phyloP scores from a whole-genome alignment of 2,113 vertebrate genomes.

The Chamaetylas fuelleborni region DNA sequence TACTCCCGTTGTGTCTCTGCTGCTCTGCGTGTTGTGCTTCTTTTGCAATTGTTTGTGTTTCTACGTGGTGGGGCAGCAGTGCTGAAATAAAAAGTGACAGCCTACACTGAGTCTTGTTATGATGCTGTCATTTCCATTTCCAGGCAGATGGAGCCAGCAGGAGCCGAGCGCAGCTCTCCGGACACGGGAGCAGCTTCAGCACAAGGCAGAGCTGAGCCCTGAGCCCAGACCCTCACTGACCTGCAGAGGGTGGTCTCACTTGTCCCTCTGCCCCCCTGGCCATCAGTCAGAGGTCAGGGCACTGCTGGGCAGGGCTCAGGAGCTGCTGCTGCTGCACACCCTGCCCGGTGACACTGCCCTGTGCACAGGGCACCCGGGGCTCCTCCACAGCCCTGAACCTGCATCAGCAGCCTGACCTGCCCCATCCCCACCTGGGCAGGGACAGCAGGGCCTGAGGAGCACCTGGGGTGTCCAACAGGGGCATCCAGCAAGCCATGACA shows the following conservation, averaged over 20 bases:
- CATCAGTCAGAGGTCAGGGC: not conserved
- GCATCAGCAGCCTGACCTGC: not conserved
- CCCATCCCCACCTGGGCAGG: rapidly evolving
- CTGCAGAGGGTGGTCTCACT: not conserved
- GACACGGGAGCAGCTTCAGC: not conserved
- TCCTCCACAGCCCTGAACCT: not conserved
- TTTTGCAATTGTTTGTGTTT: not conserved
- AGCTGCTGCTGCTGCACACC: not conserved
- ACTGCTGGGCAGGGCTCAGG: not conserved
- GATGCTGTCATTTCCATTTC: not conserved
- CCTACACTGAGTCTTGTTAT: not conserved
- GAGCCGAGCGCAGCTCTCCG: not conserved
- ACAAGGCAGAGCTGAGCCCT: not conserved
- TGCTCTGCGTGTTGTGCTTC: not conserved
- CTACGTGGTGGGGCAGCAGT: not conserved
- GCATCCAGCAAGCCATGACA: not conserved
- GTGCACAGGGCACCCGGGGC: not conserved
- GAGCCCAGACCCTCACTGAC: rapidly evolving
- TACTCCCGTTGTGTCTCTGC: rapidly evolving
- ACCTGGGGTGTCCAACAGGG: rapidly evolving
- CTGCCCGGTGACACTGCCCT: not conserved
- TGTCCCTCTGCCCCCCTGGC: not conserved
- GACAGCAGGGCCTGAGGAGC: not conserved
- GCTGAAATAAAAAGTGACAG: slow-evolving; percentile 41
- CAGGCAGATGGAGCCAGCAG: slow-evolving; percentile 1